Evolutionary conservation across 2,888 invertebrate species (phyloP), one percentile per base, ranked within the genome.

Genomic region (Crocallis elinguaria): DNA sequence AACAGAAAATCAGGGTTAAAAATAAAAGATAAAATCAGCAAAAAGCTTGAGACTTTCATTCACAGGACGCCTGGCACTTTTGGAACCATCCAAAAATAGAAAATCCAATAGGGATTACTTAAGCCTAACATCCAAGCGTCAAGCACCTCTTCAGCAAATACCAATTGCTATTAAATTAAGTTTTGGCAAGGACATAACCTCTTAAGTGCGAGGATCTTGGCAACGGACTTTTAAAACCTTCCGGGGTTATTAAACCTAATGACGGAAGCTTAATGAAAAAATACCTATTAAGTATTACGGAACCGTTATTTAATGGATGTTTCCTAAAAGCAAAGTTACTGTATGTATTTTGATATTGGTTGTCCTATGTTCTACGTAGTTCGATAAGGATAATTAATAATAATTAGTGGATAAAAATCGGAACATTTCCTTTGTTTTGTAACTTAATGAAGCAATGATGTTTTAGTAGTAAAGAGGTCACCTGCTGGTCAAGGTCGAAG

Each of bases 101-200:
- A 16, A 32, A 27, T 23, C 29, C 21, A 46, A 38, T 46, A 32
- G 11, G 32, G 0, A 23, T 16, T 38, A 32, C 48, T 37, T 9
- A 7, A 36, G 14, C n/a, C 39, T 39, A 45, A 51, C 44, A 39
- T 52, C 13, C 4, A 8, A 21, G 19, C 25, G 21, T 25, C 36
- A 32, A 46, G 44, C 35, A 17, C 25, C 23, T 3, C 35, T 52
- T 37, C 36, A 41, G 35, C 32, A 43, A 48, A 52, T 46, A 46
- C 42, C 32, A 27, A 48, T 48, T 32, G 42, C 33, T 32, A 56
- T 56, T 53, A 60, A 60, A 60, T 56, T 39, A 53, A 56, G 41
- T 56, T 53, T 60, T 60, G 60, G 56, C 60, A 56, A 53, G 43
- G 49, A 39, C 32, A 37, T 49, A 27, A 33, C 45, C 46, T 48